A percentile compares a stretch with the other conserved stretches of the same genome.
Evolutionary conservation across 2,113 vertebrate species (phyloP).

Genomic region (Megaceryle maxima): DNA sequence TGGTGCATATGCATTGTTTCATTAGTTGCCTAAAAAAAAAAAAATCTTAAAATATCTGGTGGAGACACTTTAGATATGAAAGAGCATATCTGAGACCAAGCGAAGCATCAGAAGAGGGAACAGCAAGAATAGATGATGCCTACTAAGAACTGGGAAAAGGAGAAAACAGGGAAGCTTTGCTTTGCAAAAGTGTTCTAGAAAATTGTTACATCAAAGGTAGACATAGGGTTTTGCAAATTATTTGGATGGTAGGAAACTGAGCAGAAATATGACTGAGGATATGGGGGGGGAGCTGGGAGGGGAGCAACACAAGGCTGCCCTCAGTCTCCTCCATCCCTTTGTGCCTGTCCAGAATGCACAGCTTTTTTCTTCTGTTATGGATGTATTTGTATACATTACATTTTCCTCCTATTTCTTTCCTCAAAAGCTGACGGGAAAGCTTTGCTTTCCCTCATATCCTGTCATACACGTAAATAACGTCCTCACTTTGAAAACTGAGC

Average conservation of each 20-base stretch:
- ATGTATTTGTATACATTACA: not conserved
- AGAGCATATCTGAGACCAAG: not conserved
- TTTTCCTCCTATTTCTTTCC: not conserved
- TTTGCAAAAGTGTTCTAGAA: not conserved
- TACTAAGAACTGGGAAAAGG: not conserved
- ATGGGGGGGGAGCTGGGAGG: too few relatives aligned
- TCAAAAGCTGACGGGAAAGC: not conserved
- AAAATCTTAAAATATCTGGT: not conserved
- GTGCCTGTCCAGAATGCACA: not conserved
- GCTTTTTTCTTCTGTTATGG: not conserved
- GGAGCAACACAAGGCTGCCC: not conserved
- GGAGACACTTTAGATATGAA: not conserved
- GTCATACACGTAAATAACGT: not conserved
- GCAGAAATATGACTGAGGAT: not conserved
- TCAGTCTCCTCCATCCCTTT: not conserved
- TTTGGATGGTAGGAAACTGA: not conserved
- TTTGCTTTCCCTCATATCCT: not conserved
- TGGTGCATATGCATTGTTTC: not conserved
- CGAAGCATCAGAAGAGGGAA: not conserved
- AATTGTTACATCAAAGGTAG: not conserved
- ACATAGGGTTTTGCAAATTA: rapidly evolving
- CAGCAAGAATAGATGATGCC: not conserved
- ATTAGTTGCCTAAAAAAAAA: not conserved
- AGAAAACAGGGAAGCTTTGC: not conserved
- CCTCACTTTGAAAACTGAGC: not conserved